phyloP scores from a whole-genome alignment of 1,140 invertebrate species.

The Hyposmocoma kahamanoa region DNA sequence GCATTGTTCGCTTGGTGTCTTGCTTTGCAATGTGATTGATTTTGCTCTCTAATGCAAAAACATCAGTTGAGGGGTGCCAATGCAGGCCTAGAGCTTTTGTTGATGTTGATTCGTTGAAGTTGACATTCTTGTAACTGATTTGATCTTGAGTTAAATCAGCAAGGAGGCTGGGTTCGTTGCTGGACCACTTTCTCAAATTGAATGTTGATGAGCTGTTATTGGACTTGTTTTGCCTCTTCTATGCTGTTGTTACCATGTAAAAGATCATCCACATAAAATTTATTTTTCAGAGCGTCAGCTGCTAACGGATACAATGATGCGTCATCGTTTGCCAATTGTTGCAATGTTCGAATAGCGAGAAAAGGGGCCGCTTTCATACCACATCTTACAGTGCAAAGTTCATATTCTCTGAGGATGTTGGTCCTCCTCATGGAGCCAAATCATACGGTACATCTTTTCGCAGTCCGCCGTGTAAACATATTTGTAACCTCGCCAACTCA shows the following conservation, averaged over 20 bases:
- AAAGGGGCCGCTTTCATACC: neutral
- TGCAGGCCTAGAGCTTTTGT: no score
- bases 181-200: neutral
- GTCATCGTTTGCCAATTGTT: neutral
- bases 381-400: neutral
- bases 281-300: neutral
- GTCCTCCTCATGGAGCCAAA: conserved; percentile 27
- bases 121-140: no score
- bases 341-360: neutral
- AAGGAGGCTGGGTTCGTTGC: no score
- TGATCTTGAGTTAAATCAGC: no score
- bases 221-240: neutral
- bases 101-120: no score
- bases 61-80: no score
- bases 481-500: conserved; percentile 9
- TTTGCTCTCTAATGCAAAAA: no score
- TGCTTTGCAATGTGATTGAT: no score
- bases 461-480: conserved; percentile 31
- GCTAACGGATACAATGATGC: neutral
- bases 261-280: neutral
- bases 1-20: no score
- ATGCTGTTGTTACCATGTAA: neutral
- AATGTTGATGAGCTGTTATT: no score
- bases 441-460: conserved; percentile 45
- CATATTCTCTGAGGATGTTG: neutral